A percentile compares a stretch with the other conserved stretches of the same genome.
These are phyloP conservation scores for Lagodon rhomboides DNA, from an alignment of 2,797 vertebrate genomes.

Conservation along the genomic window DNA sequence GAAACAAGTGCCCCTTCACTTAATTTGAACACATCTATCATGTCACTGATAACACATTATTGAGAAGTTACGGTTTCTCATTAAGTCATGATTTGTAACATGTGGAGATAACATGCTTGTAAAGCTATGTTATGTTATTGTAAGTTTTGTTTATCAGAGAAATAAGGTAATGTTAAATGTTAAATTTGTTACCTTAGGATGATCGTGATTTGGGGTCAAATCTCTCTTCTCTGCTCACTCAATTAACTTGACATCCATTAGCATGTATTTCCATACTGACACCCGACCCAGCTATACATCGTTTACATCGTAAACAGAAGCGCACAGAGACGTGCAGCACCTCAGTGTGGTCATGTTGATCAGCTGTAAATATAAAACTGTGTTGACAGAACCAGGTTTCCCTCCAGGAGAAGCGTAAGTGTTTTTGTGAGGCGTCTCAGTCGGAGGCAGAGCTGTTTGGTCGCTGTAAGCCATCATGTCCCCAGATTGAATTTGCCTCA, in stretches of 20 bases:
- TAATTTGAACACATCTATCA: neutral
- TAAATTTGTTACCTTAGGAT: neutral
- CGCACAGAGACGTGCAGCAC: neutral
- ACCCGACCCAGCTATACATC: neutral
- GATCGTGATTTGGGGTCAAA: neutral
- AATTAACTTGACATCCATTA: too few relatives aligned
- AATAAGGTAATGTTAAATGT: neutral
- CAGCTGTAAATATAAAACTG: conserved; percentile 29
- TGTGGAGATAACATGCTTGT: neutral
- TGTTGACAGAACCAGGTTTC: conserved; percentile 39
- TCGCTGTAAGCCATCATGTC: conserved; percentile 40
- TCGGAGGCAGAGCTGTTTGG: conserved; percentile 21
- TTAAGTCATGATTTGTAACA: neutral
- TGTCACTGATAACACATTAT: neutral
- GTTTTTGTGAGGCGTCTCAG: conserved; percentile 11
- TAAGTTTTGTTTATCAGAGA: too few relatives aligned
- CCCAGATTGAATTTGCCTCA: conserved; percentile 69
- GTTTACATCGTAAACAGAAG: neutral
- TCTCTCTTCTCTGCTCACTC: neutral
- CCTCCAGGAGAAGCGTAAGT: conserved; percentile 21
- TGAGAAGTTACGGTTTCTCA: neutral
- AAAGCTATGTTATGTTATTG: too few relatives aligned
- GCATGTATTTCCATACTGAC: conserved; percentile 3
- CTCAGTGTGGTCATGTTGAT: conserved; percentile 12
- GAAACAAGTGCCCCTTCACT: neutral